A percentile compares a stretch with the other conserved stretches of the same genome.
Evolutionary conservation across 2,797 vertebrate species (phyloP).

Genomic region (Mallotus villosus): DNA sequence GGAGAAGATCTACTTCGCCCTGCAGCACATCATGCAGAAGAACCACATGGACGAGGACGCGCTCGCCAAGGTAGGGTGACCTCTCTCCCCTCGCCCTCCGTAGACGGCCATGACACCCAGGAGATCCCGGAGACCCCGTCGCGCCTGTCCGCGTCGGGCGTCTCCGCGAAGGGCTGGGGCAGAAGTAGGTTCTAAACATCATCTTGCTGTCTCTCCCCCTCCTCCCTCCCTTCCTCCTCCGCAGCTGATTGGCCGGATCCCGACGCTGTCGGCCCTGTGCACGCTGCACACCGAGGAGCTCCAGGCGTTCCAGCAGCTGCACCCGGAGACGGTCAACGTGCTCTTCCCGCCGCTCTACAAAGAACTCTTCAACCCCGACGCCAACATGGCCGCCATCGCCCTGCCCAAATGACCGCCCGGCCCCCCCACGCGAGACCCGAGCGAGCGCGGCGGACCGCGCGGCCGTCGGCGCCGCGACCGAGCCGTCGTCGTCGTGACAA

Average conservation of each 20-base stretch:
- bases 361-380: slow-evolving; percentile 99
- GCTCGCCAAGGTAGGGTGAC: slow-evolving; percentile 86
- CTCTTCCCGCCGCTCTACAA: slow-evolving; percentile 98
- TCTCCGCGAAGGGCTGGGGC: too few relatives aligned
- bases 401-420: slow-evolving; percentile 90
- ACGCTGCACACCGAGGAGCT: slow-evolving; percentile 98
- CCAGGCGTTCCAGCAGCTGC: slow-evolving; percentile 97
- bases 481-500: slow-evolving; percentile 41
- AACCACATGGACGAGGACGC: slow-evolving; percentile 98
- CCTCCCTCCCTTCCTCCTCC: slow-evolving; percentile 31
- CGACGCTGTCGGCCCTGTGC: slow-evolving; percentile 95
- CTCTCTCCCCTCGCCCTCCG: too few relatives aligned
- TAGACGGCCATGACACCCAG: neutral
- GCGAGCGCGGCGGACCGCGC: slow-evolving; percentile 60
- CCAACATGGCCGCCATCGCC: slow-evolving; percentile 83
- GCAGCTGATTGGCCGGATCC: slow-evolving; percentile 97
- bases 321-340: slow-evolving; percentile 97
- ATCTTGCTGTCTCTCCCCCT: slow-evolving; percentile 7
- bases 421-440: slow-evolving; percentile 68
- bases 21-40: slow-evolving; percentile 99
- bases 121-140: too few relatives aligned
- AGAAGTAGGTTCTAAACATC: neutral
- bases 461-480: slow-evolving; percentile 17
- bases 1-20: slow-evolving; percentile 99
- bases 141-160: too few relatives aligned